Evolutionary conservation across 2,797 vertebrate genomes (phyloP), one percentile per base, ranked within the genome.

Genomic region (Sciurus carolinensis): DNA sequence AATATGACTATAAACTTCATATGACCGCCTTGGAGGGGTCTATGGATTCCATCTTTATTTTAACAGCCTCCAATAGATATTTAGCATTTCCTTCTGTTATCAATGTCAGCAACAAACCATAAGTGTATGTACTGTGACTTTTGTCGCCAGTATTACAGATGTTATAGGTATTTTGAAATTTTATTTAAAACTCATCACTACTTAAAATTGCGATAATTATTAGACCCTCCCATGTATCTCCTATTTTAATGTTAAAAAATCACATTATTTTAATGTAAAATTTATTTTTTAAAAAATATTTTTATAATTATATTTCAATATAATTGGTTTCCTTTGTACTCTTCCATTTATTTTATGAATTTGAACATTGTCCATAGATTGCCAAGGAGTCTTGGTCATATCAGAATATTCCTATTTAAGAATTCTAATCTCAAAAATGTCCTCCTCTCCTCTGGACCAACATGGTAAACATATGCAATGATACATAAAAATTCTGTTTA

Each of bases 191-290:
- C 15, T 69, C 57, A 67, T 7, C 42, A n/a, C 20, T 64, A 42
- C 59, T 87, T 91, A 69, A 75, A 95, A 79, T 47, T 26, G 59
- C 7, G 76, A 18, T 42, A 69, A 84, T 90, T 85, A 80, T 71
- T 47, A 72, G 22, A 44, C 7, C 28, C 2, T 82, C 52, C 50
- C 59, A 0, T 24, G 66, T 20, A 64, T 44, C 30, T 54, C 36
- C 59, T 77, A 85, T 81, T 93, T 89, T 91, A 76, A 30, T 75
- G 66, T 75, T 83, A 91, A 95, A 91, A 42, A 95, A 93, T 7
- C 57, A 54, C 30, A 15, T 33, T 84, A 50, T n/a, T 30, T 54
- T 64, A 82, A n/a, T 36, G 2, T 3, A 80, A 75, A 69, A 75
- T 52, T 57, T 10, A 1, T 84, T 86, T 91, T 77, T 33, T 47